These are phyloP conservation scores for Polydesmus complanatus DNA, from an alignment of 2,888 invertebrate species.

Conservation along the genomic window DNA sequence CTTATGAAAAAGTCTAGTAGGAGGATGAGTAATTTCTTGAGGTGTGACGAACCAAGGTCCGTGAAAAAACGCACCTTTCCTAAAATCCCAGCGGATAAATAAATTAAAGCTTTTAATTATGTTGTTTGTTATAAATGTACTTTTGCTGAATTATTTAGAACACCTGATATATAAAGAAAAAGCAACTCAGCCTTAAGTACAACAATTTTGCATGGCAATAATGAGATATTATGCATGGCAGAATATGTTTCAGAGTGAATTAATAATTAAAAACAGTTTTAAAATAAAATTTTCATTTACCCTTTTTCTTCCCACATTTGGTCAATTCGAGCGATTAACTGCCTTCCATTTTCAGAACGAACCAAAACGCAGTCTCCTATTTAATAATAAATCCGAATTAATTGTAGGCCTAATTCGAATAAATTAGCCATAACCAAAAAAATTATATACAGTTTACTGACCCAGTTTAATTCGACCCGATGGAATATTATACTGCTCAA, in stretches of 20 bases:
- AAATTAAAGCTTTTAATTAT: slow-evolving; percentile 6
- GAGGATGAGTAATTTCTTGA: slow-evolving; percentile 66
- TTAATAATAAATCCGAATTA: too few species aligned
- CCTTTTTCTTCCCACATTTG: slow-evolving; percentile 84
- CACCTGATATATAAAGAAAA: not conserved
- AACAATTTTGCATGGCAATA: too few species aligned
- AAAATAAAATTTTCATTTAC: slow-evolving; percentile 40
- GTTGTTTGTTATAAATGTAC: too few species aligned
- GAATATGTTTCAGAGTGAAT: too few species aligned
- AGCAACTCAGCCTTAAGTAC: too few species aligned
- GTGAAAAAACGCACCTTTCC: slow-evolving; percentile 78
- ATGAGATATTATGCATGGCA: too few species aligned
- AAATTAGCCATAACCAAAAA: too few species aligned
- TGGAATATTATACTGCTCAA: slow-evolving; percentile 79
- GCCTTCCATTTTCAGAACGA: slow-evolving; percentile 75
- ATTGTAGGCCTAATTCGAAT: too few species aligned
- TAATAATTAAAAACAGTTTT: not conserved
- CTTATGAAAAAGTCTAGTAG: slow-evolving; percentile 69
- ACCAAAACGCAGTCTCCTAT: slow-evolving; percentile 87
- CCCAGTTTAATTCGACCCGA: slow-evolving; percentile 37
- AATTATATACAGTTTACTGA: slow-evolving; percentile 20
- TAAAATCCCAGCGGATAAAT: slow-evolving; percentile 51
- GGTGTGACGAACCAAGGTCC: slow-evolving; percentile 89
- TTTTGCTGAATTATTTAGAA: not conserved
- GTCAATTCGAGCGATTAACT: slow-evolving; percentile 84